Evolutionary conservation across 2,113 vertebrate species (phyloP), one percentile per base, ranked within the genome.

Genomic region (Martes martes): DNA sequence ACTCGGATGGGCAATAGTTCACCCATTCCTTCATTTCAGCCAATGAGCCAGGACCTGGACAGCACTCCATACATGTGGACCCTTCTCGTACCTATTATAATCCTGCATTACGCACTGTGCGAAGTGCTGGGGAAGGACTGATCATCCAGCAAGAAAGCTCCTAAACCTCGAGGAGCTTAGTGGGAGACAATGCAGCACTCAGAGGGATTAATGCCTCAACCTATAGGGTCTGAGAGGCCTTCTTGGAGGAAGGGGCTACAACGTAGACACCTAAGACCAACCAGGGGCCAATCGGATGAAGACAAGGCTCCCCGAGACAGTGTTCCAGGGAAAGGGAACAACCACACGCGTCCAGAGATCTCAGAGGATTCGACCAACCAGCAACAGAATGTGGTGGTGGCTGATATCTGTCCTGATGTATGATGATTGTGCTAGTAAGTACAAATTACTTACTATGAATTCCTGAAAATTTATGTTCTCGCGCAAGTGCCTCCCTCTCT

Each of bases 21-120:
- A 24, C 23, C n/a, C 69, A 24, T n/a, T 84, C 45, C 7, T 74
- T 78, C 67, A 33, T 50, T 59, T 59, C 42, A 21, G 63, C 39
- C 39, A 14, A 3, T 18, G 36, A 42, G 45, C 31, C 24, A n/a
- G 65, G 19, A 11, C 4, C 7, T 5, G 1, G 47, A 31, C n/a
- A 36, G 23, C n/a, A 55, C 73, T 42, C 52, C 9, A 1, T n/a
- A 19, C 23, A 0, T 13, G 28, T 0, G 7, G 23, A 28, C 14
- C 24, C 39, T 24, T 23, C 5, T 18, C 18, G 10, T 4, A 19
- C 33, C 4, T 59, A 1, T 33, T 33, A 19, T 45, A 9, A 42
- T 21, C 52, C 50, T 21, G 57, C 31, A 74, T 47, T 42, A 21
- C 1, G 1, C 16, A 2, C n/a, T 39, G n/a, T 26, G 59, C 26